phyloP scores from a whole-genome alignment of 2,113 vertebrate genomes.

The Columbina picui region DNA sequence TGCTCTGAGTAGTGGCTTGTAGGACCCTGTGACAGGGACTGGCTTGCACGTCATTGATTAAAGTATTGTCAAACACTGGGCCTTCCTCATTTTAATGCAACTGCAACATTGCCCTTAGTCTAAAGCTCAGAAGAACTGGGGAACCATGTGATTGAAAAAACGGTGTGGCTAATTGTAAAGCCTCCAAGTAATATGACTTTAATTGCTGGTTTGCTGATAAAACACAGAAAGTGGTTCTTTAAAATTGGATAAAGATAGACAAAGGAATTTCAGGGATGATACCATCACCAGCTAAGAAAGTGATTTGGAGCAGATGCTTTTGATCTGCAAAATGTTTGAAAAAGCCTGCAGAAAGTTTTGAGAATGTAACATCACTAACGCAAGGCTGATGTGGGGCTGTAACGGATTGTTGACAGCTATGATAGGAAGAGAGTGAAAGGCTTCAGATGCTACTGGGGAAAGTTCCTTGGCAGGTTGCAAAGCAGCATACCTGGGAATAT shows the following conservation, averaged over 20 bases:
- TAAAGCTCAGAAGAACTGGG: neutral
- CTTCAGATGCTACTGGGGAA: neutral
- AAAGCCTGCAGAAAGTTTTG: neutral
- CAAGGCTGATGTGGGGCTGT: neutral
- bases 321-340: neutral
- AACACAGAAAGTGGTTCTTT: neutral
- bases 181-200: neutral
- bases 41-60: neutral
- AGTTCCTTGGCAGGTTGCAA: neutral
- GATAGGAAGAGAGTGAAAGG: neutral
- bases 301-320: neutral
- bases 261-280: neutral
- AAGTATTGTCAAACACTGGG: neutral
- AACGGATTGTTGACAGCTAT: neutral
- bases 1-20: neutral
- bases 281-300: neutral
- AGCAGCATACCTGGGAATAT: neutral
- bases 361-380: neutral
- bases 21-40: no score
- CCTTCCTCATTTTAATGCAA: neutral
- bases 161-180: neutral
- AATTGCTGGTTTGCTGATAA: slow-evolving; percentile 24
- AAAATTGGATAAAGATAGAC: neutral
- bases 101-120: neutral
- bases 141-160: neutral